Evolutionary conservation across 1,140 invertebrate species (phyloP).

Genomic region (Apis dorsata): DNA sequence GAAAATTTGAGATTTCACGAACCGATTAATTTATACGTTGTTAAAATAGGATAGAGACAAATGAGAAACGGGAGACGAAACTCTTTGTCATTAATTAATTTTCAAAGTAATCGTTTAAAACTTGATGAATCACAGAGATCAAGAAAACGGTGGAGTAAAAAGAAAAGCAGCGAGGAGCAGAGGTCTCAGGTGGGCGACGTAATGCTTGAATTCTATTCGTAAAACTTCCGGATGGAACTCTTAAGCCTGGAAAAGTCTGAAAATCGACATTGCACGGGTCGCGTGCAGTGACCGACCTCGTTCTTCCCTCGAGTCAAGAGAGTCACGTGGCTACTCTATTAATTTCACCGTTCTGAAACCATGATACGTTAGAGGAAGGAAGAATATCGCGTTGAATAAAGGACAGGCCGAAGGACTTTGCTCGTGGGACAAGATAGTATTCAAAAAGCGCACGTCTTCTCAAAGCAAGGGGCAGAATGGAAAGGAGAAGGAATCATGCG

Average conservation of each 20-base stretch:
- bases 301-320: constrained; percentile 37
- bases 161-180: too few relatives aligned
- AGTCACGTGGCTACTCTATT: constrained; percentile 56
- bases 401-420: constrained; percentile 21
- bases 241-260: constrained; percentile 47
- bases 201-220: not conserved
- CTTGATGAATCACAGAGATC: not conserved
- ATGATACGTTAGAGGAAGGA: not conserved
- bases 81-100: not conserved
- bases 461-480: constrained; percentile 19
- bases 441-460: not conserved
- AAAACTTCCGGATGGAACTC: constrained; percentile 11
- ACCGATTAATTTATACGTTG: constrained; percentile 4
- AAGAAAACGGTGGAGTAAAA: too few relatives aligned
- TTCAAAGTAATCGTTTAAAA: not conserved
- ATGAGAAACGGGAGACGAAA: not conserved
- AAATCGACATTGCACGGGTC: constrained; percentile 55
- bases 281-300: constrained; percentile 60
- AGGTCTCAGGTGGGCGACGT: constrained; percentile 17
- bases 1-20: not conserved
- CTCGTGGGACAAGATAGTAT: not conserved
- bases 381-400: not conserved
- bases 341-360: constrained; percentile 46
- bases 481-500: constrained; percentile 18
- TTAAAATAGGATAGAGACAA: not conserved